phyloP scores from a whole-genome alignment of 2,797 vertebrate genomes.

The Sebastes itinus region DNA sequence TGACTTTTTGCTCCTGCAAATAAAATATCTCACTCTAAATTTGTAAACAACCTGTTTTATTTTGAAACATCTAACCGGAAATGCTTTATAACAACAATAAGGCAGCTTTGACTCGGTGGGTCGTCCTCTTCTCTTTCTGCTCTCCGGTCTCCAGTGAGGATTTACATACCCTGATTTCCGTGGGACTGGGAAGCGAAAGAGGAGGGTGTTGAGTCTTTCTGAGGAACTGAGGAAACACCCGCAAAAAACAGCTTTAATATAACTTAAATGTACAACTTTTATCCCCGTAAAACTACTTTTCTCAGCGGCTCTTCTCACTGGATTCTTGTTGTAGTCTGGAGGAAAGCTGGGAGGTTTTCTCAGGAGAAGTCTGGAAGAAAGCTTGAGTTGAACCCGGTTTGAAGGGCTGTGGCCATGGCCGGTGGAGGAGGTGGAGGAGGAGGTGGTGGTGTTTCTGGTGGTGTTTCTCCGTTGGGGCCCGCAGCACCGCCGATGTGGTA shows the following conservation, averaged over 20 bases:
- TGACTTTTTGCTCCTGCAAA: not conserved
- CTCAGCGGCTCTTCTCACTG: not conserved
- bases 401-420: conserved; percentile 79
- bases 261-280: conserved; percentile 14
- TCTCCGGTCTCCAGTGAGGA: conserved; percentile 63
- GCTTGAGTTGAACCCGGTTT: conserved; percentile 56
- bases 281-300: not conserved
- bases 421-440: conserved; percentile 68
- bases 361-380: conserved; percentile 51
- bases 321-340: conserved; percentile 24
- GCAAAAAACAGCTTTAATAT: conserved; percentile 7
- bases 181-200: conserved; percentile 68
- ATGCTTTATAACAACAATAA: rapidly evolving
- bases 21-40: not conserved
- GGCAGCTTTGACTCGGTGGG: not conserved
- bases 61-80: conserved; percentile 33
- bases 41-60: not conserved
- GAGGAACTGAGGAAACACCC: conserved; percentile 71
- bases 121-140: not conserved
- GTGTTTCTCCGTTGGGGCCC: conserved; percentile 76
- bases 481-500: conserved; percentile 88
- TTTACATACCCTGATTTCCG: conserved; percentile 83
- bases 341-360: conserved; percentile 28
- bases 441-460: conserved; percentile 35
- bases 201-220: conserved; percentile 65